Evolutionary conservation across 2,113 vertebrate species (phyloP).

Genomic region (Poecile atricapillus): DNA sequence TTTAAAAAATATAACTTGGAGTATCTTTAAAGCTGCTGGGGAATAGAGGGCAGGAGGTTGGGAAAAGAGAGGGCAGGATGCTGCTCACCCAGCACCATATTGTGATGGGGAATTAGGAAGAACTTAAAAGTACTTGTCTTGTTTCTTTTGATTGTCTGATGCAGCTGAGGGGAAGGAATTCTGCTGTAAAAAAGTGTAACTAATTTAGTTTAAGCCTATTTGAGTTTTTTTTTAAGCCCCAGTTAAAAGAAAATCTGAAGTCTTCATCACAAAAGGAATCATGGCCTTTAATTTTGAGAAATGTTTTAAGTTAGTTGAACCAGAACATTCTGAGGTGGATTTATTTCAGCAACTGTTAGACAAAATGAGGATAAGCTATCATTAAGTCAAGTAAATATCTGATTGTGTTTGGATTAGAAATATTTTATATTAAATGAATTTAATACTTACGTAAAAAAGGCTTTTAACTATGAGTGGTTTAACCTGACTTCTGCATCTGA

Average conservation of each 20-base stretch:
- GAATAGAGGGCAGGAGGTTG: background rate
- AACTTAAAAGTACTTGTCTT: background rate
- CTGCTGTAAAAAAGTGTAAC: background rate
- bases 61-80: background rate
- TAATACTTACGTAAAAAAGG: background rate
- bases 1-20: background rate
- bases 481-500: background rate
- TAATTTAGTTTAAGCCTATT: background rate
- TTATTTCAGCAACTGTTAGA: background rate
- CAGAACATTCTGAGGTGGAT: background rate
- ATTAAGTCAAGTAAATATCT: background rate
- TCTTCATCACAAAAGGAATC: background rate
- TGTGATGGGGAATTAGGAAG: background rate
- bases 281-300: background rate
- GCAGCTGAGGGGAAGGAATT: background rate
- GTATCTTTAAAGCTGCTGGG: background rate
- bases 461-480: background rate
- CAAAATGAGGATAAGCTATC: background rate
- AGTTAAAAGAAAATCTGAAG: background rate
- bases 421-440: background rate
- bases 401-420: background rate
- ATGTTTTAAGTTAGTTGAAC: background rate
- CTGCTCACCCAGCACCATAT: background rate
- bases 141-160: background rate
- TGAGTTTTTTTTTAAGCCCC: accelerated